phyloP scores from a whole-genome alignment of 2,113 vertebrate genomes.

The Sylvilagus bachmani region DNA sequence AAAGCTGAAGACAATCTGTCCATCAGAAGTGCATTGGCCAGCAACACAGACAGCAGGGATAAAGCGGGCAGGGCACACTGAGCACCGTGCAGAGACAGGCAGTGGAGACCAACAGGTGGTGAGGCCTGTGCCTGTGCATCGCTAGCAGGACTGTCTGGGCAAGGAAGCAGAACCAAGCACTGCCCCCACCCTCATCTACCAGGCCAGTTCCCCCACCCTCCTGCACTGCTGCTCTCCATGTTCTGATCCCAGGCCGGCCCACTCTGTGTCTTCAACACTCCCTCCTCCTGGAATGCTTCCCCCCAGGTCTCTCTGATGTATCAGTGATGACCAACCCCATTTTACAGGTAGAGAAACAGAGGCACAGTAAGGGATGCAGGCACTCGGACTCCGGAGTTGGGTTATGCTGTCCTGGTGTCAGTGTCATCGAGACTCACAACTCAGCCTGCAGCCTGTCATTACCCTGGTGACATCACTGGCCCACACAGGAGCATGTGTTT shows the following conservation, averaged over 20 bases:
- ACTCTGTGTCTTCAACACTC: neutral
- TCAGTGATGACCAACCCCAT: fast-evolving
- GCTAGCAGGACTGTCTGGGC: neutral
- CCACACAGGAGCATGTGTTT: neutral
- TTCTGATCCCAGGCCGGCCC: neutral
- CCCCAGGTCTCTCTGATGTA: neutral
- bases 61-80: fast-evolving
- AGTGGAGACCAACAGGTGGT: neutral
- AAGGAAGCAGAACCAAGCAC: neutral
- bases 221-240: fast-evolving
- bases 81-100: neutral
- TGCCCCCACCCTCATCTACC: fast-evolving
- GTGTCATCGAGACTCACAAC: too few relatives aligned
- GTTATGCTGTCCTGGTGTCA: neutral
- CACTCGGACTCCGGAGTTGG: neutral
- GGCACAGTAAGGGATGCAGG: neutral
- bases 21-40: neutral
- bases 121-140: too few relatives aligned
- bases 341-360: neutral
- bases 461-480: neutral
- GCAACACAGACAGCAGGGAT: neutral
- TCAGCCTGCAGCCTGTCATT: neutral
- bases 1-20: neutral
- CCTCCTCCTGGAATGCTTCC: neutral
- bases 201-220: neutral